Evolutionary conservation across 2,797 vertebrate genomes (phyloP).

Genomic region (Sparus aurata): DNA sequence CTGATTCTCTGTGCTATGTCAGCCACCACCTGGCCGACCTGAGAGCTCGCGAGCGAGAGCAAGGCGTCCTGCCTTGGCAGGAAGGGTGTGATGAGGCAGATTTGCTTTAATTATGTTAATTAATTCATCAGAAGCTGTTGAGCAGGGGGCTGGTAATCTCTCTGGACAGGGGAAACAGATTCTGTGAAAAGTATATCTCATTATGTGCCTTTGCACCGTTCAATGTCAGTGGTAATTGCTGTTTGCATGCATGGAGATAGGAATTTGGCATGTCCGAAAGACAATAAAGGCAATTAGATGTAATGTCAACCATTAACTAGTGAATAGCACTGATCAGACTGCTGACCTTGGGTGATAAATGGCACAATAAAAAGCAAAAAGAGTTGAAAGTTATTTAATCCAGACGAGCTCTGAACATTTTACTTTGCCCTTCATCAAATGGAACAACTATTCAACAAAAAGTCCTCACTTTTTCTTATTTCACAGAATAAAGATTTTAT

Average conservation of each 20-base stretch:
- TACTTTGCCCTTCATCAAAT: constrained; percentile 63
- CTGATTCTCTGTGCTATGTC: constrained; percentile 66
- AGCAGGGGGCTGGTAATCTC: constrained; percentile 77
- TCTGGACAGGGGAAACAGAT: constrained; percentile 70
- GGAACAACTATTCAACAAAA: constrained; percentile 67
- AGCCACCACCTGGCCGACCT: constrained; percentile 75
- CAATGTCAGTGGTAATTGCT: constrained; percentile 74
- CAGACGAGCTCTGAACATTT: constrained; percentile 55
- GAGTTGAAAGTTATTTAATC: constrained; percentile 36
- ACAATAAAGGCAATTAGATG: constrained; percentile 19
- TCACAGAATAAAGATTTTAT: constrained; percentile 70
- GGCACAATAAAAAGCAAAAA: constrained; percentile 21
- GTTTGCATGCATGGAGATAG: constrained; percentile 58
- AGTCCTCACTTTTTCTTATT: constrained; percentile 63
- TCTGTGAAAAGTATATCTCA: constrained; percentile 77
- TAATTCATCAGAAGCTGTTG: constrained; percentile 82
- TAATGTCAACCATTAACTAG: constrained; percentile 34
- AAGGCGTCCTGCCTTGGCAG: constrained; percentile 68
- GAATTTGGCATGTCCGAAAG: constrained; percentile 53
- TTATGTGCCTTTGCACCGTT: constrained; percentile 70
- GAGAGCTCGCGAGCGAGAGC: constrained; percentile 45
- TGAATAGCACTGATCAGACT: constrained; percentile 35
- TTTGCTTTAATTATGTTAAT: constrained; percentile 87
- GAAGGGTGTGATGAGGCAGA: constrained; percentile 71
- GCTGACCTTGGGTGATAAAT: constrained; percentile 56